Percentiles rank a stretch among this genome's conserved stretches.
These are phyloP conservation scores for Cyprinus carpio DNA, from an alignment of 2,113 vertebrate genomes.

Conservation along the genomic window DNA sequence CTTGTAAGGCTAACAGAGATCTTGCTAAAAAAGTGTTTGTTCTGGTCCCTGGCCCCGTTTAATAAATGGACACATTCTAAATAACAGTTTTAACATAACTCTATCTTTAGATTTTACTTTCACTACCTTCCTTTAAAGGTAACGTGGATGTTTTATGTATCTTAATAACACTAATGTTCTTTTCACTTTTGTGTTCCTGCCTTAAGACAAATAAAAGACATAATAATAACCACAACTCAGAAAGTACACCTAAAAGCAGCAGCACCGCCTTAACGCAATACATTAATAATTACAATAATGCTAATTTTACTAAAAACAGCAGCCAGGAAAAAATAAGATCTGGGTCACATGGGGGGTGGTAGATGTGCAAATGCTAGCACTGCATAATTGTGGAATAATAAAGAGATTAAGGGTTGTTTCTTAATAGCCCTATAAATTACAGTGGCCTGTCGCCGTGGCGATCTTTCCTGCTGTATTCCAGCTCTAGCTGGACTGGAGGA, in stretches of 20 bases:
- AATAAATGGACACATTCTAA: neutral
- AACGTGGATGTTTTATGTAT: conserved; percentile 15
- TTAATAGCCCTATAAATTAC: conserved; percentile 81
- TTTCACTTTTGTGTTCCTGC: conserved; percentile 31
- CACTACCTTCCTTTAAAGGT: neutral
- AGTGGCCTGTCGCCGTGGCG: conserved; percentile 71
- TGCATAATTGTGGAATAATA: conserved; percentile 77
- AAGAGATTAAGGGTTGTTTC: conserved; percentile 76
- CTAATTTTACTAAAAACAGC: conserved; percentile 40
- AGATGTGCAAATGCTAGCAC: conserved; percentile 66
- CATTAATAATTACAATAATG: conserved; percentile 49
- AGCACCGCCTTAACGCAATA: conserved; percentile 22
- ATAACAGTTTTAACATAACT: neutral
- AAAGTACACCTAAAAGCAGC: conserved; percentile 1
- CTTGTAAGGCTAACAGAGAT: neutral
- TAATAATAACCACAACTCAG: conserved; percentile 32
- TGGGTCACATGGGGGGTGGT: conserved; percentile 47
- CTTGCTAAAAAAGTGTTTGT: neutral
- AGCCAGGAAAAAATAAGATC: conserved; percentile 50
- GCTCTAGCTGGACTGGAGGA: conserved; percentile 85
- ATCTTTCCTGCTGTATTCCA: conserved; percentile 61
- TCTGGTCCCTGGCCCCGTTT: neutral
- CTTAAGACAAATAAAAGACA: conserved; percentile 17
- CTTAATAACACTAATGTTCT: conserved; percentile 28
- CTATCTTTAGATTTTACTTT: neutral